Conservation (phyloP, 2,888 invertebrate species). For the Proisotoma minuta region DNA sequence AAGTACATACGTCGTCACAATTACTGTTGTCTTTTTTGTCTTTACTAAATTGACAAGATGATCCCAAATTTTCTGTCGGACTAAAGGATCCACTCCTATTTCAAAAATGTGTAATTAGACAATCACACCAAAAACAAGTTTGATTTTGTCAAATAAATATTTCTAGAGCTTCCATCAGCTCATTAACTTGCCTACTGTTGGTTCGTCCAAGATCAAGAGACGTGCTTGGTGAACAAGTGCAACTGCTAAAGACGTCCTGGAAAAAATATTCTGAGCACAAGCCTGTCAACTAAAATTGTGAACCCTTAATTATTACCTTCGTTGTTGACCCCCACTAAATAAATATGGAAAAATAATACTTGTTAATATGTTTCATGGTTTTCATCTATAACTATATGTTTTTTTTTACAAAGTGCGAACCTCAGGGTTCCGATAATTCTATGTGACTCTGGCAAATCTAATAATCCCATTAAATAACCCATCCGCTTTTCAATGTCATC, state of each 20-base stretch:
- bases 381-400: neutral
- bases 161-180: too few species aligned
- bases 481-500: conserved; percentile 13
- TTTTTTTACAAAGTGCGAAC: conserved; percentile 6
- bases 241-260: too few species aligned
- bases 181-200: conserved; percentile 52
- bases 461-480: conserved; percentile 12
- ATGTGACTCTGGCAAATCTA: conserved; percentile 15
- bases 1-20: conserved; percentile 90
- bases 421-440: conserved; percentile 21
- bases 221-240: conserved; percentile 52
- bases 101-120: conserved; percentile 14
- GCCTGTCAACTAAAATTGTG: too few species aligned
- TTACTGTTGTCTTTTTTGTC: conserved; percentile 84
- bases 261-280: too few species aligned
- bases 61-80: conserved; percentile 67
- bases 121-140: neutral
- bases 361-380: neutral
- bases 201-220: conserved; percentile 77
- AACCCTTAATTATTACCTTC: too few species aligned
- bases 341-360: neutral
- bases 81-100: conserved; percentile 18
- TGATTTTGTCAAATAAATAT: too few species aligned
- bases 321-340: conserved; percentile 52
- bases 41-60: conserved; percentile 85